Base-by-base conservation (phyloP, 2,113 vertebrate genomes). In the Zosterops pallidus region DNA sequence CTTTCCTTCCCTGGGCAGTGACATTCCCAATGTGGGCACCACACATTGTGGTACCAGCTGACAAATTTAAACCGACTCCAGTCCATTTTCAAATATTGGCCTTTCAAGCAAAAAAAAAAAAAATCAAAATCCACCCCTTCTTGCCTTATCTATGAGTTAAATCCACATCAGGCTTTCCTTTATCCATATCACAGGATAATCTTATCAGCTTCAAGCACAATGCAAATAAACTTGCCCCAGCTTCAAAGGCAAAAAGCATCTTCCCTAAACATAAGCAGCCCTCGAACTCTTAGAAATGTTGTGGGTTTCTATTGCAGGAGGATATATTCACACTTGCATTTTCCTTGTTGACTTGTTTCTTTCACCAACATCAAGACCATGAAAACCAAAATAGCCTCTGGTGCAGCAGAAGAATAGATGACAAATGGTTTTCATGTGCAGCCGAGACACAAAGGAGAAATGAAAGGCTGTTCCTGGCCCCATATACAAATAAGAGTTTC, bases 401-500 rank as follows among this genome's bases (percentile, higher is more conserved):
- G 83, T 80, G 35, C 65, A 78, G 52, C 91, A 78, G 76, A 92
- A 94, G 83, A 95, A 89, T 81, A 95, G 90, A 94, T 81, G 83
- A 93, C 90, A 89, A 94, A 77, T 87, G 89, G 79, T 75, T 88
- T 75, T 86, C 82, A 90, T 64, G 76, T 18, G 69, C 70, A 74
- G 50, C 83, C 63, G 16, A 90, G 85, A 92, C 83, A 93, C 94
- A 97, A 96, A 97, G 92, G 85, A 97, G 96, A 97, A 97, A 95
- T 68, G 97, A 97, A 97, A 97, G 85, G 44, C 59, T 2, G 68
- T 92, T 93, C 93, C 90, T 95, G 76, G 96, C 69, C 4, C 28
- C 79, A 52, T 95, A 97, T 76, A 94, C 96, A 97, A 97, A 97
- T 96, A 55, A 95, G 90, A 74, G 84, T 80, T 95, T 97, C 95